phyloP scores from a whole-genome alignment of 1,140 invertebrate species.

The Drosophila yakuba region DNA sequence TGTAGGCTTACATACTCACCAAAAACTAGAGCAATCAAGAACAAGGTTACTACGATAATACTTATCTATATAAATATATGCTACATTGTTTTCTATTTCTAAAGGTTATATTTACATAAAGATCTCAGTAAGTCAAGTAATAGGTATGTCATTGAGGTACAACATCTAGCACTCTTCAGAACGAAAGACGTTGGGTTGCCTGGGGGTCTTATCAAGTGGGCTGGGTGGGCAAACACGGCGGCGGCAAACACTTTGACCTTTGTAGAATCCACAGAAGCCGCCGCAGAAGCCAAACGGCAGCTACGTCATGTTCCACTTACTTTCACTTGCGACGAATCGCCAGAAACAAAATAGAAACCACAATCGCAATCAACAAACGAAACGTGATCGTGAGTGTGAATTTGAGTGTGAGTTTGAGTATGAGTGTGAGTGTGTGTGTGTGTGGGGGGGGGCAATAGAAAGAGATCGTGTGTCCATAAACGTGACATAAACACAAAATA shows the following conservation, averaged over 20 bases:
- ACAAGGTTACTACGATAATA: no score
- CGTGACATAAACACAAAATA: slow-evolving; percentile 72
- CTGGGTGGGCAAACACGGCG: slow-evolving; percentile 23
- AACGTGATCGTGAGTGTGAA: slow-evolving; percentile 29
- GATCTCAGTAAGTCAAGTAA: background rate
- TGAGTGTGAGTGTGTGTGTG: no score
- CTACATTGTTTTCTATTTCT: no score
- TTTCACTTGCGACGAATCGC: slow-evolving; percentile 76
- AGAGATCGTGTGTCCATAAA: slow-evolving; percentile 59
- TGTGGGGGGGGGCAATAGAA: slow-evolving; percentile 1
- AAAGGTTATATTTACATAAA: no score
- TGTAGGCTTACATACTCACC: no score
- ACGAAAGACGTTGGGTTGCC: slow-evolving; percentile 19
- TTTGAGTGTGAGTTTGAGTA: no score
- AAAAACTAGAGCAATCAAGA: background rate
- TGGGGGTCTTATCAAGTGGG: slow-evolving; percentile 53
- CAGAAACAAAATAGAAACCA: slow-evolving; percentile 79
- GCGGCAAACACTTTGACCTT: slow-evolving; percentile 56
- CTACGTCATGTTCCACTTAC: slow-evolving; percentile 52
- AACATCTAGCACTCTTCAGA: slow-evolving; percentile 33
- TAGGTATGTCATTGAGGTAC: background rate
- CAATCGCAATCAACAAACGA: slow-evolving; percentile 50
- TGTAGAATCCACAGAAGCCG: slow-evolving; percentile 25
- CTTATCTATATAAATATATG: no score
- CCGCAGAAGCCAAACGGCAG: slow-evolving; percentile 29